Conservation (phyloP, 2,797 vertebrate species). For the Heliangelus exortis region DNA sequence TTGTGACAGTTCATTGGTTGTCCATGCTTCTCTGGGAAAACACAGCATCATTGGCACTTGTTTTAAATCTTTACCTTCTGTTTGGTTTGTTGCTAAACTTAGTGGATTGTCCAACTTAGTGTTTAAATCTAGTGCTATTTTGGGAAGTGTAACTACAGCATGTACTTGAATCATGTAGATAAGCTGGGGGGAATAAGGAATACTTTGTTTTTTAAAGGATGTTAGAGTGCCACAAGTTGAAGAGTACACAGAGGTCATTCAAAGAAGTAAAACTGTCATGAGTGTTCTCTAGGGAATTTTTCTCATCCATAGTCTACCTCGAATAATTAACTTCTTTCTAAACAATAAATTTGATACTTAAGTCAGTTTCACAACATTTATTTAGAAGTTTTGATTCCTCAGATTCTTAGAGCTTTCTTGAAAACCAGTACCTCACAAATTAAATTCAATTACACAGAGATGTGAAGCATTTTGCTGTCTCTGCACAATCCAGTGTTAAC, state of each 20-base stretch:
- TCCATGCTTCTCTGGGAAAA: not conserved
- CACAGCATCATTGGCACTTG: not conserved
- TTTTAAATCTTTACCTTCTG: not conserved
- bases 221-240: not conserved
- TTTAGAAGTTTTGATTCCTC: not conserved
- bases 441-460: not conserved
- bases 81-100: not conserved
- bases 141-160: not conserved
- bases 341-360: not conserved
- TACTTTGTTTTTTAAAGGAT: not conserved
- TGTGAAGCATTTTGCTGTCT: not conserved
- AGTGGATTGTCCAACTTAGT: not conserved
- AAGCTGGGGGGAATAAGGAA: not conserved
- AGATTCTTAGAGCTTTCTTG: not conserved
- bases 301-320: rapidly evolving
- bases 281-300: not conserved
- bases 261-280: not conserved
- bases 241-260: not conserved
- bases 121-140: not conserved
- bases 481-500: not conserved
- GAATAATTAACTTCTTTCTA: not conserved
- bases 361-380: not conserved
- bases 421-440: not conserved
- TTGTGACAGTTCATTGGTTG: not conserved
- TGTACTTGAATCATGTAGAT: not conserved